Percentiles rank a stretch among this genome's conserved stretches.
phyloP scores from a whole-genome alignment of 2,113 vertebrate species.

The Heptranchias perlo region DNA sequence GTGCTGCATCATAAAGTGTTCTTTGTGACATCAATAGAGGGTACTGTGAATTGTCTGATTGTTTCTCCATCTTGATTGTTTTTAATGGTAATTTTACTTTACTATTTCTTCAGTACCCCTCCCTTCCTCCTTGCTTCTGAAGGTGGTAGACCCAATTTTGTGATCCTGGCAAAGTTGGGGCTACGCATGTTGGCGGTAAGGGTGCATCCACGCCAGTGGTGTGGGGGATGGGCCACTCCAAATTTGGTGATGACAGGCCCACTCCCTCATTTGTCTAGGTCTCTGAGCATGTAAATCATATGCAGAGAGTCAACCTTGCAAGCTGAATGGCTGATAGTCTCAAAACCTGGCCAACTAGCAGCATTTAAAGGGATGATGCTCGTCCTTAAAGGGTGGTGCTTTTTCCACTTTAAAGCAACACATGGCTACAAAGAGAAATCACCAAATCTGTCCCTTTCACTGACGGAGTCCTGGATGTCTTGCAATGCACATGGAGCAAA shows the following conservation, averaged over 20 bases:
- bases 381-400: background rate
- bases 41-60: background rate
- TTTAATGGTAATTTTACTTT: background rate
- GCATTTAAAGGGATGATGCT: too few relatives aligned
- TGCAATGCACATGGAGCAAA: background rate
- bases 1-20: background rate
- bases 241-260: background rate
- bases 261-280: background rate
- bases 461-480: background rate
- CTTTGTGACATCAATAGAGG: background rate
- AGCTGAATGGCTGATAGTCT: background rate
- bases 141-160: background rate
- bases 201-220: background rate
- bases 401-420: background rate
- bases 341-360: background rate
- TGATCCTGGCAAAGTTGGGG: background rate
- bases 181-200: too few relatives aligned
- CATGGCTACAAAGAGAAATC: too few relatives aligned
- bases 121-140: background rate
- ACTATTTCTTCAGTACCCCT: background rate
- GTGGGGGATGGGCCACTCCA: background rate
- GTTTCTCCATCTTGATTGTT: background rate
- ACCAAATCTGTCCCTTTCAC: background rate
- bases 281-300: background rate
- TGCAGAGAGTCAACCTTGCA: background rate